Base-by-base conservation (phyloP, 2,797 vertebrate species). In the Scleropages formosus region DNA sequence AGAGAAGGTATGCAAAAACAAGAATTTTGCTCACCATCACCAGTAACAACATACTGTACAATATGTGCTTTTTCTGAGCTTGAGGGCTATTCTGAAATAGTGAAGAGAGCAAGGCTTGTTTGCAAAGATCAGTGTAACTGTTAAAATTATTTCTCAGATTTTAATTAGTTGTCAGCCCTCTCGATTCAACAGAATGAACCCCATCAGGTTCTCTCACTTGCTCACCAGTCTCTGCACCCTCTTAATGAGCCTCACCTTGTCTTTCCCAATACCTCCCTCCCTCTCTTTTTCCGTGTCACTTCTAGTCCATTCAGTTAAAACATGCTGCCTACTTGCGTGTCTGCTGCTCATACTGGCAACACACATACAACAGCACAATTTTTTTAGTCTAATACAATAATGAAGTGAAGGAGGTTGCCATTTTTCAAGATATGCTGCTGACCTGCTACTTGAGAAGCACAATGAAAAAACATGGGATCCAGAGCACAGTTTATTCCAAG, bases 11-110 rank as follows among this genome's bases (percentile, higher is more conserved):
- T 10, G 2, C 31, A 24, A 18, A 75, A 58, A 3, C 16, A 22
- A n/a, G 39, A 62, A 62, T 26, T n/a, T 59, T 56, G 39, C n/a
- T 26, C 70, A 51, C 24, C 2, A 74, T 83, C 78, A 79, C 79
- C 78, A 78, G 72, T 77, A 27, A 78, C 78, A 82, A 81, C 78
- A 70, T 65, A 11, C 18, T 72, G 31, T 65, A n/a, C n/a, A n/a
- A n/a, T n/a, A 27, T 22, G 63, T 46, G 63, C 20, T 31, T 18
- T 46, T 56, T 68, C 44, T n/a, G 80, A 76, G 77, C 6, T 46
- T 70, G 68, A 79, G 20, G 74, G 26, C 26, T 59, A 78, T 77
- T 83, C 53, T 83, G 83, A 74, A 73, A 47, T 22, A 71, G 46
- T 80, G 80, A 79, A 79, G 63, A 53, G 27, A 78, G 65, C 62